A percentile compares a stretch with the other conserved stretches of the same genome.
Evolutionary conservation across 2,797 vertebrate species (phyloP).

Genomic region (Buceros bicornis): DNA sequence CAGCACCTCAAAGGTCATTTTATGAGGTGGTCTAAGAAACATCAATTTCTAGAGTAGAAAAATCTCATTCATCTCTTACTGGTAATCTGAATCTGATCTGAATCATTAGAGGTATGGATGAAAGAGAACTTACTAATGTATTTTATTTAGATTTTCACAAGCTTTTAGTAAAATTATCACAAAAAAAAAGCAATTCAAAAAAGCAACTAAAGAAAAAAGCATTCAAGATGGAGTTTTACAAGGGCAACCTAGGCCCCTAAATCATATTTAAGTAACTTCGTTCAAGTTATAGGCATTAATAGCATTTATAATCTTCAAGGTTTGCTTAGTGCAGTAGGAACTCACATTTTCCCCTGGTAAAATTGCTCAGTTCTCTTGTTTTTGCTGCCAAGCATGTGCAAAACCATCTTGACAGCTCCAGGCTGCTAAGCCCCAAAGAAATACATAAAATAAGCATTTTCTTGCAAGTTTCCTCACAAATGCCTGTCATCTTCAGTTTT

Average conservation of each 20-base stretch:
- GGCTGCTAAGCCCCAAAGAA: slow-evolving; percentile 58
- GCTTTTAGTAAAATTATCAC: background rate
- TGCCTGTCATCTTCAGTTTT: slow-evolving; percentile 63
- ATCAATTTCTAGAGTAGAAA: background rate
- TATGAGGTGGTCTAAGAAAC: background rate
- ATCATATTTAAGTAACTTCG: background rate
- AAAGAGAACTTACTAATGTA: background rate
- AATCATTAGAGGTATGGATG: background rate
- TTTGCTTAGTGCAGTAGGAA: slow-evolving; percentile 20
- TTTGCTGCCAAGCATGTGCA: slow-evolving; percentile 44
- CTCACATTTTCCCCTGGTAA: slow-evolving; percentile 21
- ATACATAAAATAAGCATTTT: slow-evolving; percentile 67
- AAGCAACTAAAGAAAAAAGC: background rate
- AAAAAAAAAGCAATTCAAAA: background rate
- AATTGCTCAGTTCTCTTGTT: background rate
- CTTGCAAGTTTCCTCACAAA: slow-evolving; percentile 57
- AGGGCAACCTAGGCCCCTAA: background rate
- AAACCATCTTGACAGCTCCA: slow-evolving; percentile 66
- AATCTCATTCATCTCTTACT: background rate
- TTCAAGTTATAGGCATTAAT: background rate
- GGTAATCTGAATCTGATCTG: background rate
- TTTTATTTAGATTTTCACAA: background rate
- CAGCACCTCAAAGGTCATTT: background rate
- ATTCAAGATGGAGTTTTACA: background rate
- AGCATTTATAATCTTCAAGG: slow-evolving; percentile 16